Conservation (phyloP, 2,888 invertebrate species). For the Bombylius discolor region DNA sequence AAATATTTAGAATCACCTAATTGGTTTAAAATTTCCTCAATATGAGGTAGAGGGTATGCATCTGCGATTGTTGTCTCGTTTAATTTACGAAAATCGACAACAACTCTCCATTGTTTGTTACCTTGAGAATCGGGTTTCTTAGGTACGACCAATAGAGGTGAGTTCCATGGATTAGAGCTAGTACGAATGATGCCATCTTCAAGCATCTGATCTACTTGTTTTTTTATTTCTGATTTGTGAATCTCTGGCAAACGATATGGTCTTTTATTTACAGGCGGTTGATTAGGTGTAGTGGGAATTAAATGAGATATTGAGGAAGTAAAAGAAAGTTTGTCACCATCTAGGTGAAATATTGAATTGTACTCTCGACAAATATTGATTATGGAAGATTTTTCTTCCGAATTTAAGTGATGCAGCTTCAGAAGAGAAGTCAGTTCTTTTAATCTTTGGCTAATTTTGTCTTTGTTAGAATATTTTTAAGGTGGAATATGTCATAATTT, state of each 20-base stretch:
- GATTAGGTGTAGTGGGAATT: background rate
- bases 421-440: too few species aligned
- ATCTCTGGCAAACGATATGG: conserved; percentile 7
- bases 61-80: conserved; percentile 27
- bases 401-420: conserved; percentile 16
- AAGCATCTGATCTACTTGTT: conserved; percentile 21
- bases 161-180: conserved; percentile 16
- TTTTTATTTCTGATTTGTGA: conserved; percentile 7
- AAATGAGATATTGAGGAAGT: conserved; percentile 15
- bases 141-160: conserved; percentile 19
- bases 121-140: conserved; percentile 24
- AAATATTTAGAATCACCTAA: conserved; percentile 27
- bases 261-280: conserved; percentile 4
- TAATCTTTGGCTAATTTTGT: too few species aligned
- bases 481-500: too few species aligned
- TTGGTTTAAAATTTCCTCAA: conserved; percentile 26
- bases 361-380: conserved; percentile 17
- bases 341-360: conserved; percentile 23
- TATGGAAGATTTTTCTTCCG: conserved; percentile 19
- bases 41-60: conserved; percentile 25
- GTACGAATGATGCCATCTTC: conserved; percentile 20
- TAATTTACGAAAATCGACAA: conserved; percentile 27
- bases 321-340: conserved; percentile 20
- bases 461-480: too few species aligned
- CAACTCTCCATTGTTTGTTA: conserved; percentile 21